Percentiles rank a stretch among this genome's conserved stretches.
phyloP scores from a whole-genome alignment of 1,140 invertebrate species.

The Dreissena polymorpha region DNA sequence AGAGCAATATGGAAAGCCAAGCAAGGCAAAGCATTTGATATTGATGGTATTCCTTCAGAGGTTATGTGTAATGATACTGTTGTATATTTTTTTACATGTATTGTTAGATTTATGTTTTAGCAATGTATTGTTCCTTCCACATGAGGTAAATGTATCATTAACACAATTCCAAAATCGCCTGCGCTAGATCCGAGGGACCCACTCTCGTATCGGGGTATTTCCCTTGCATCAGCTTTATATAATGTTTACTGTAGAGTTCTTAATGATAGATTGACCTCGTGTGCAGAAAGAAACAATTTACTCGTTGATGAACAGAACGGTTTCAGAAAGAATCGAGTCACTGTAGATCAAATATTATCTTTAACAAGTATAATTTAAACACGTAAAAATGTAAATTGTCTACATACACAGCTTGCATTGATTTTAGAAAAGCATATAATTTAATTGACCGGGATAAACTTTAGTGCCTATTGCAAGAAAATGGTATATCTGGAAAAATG shows the following conservation, averaged over 20 bases:
- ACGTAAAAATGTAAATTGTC: constrained; percentile 31
- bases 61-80: neutral
- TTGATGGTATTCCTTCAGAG: neutral
- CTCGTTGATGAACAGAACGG: constrained; percentile 50
- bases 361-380: constrained; percentile 44
- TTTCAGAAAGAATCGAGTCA: constrained; percentile 45
- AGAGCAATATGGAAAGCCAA: neutral
- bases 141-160: constrained; percentile 35
- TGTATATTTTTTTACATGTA: constrained; percentile 9
- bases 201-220: constrained; percentile 39
- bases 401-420: constrained; percentile 54
- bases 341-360: constrained; percentile 50
- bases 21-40: neutral
- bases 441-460: constrained; percentile 28
- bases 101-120: constrained; percentile 17
- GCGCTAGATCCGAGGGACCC: too few relatives aligned
- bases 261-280: constrained; percentile 44
- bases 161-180: constrained; percentile 32
- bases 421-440: constrained; percentile 58
- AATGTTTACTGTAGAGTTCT: constrained; percentile 53
- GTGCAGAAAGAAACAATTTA: constrained; percentile 36
- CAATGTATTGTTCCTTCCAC: neutral
- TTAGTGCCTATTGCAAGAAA: constrained; percentile 32
- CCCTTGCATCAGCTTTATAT: constrained; percentile 27
- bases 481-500: constrained; percentile 27